phyloP scores from a whole-genome alignment of 2,888 invertebrate species.

The Deilephila porcellus region DNA sequence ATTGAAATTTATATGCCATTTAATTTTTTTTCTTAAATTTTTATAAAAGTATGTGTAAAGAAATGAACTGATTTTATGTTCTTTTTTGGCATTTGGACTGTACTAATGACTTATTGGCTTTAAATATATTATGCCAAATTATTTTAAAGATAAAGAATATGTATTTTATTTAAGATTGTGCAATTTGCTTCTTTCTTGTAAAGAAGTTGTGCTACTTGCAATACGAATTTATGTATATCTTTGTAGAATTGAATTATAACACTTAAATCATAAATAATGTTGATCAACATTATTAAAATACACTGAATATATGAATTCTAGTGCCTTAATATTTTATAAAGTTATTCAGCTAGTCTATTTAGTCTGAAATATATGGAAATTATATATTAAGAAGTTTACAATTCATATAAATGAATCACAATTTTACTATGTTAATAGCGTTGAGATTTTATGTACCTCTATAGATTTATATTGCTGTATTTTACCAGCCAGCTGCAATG shows the following conservation, averaged over 20 bases:
- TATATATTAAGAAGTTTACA: conserved; percentile 23
- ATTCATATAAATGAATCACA: conserved; percentile 36
- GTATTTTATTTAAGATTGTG: neutral
- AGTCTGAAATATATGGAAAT: conserved; percentile 30
- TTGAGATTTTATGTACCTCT: conserved; percentile 46
- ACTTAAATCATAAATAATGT: neutral
- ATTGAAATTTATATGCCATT: neutral
- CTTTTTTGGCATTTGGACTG: neutral
- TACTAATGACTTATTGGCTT: conserved; percentile 9
- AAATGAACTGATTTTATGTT: conserved; percentile 9
- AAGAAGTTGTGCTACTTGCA: neutral
- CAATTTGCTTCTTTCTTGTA: neutral
- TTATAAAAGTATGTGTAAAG: neutral
- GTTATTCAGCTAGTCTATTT: conserved; percentile 32
- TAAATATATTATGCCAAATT: neutral
- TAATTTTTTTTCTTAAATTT: neutral
- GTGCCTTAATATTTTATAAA: conserved; percentile 36
- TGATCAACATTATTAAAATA: neutral
- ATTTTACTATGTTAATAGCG: conserved; percentile 36
- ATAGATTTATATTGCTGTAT: conserved; percentile 31
- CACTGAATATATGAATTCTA: conserved; percentile 13
- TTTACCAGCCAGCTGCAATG: neutral
- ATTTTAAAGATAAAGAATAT: neutral
- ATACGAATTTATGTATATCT: conserved; percentile 5
- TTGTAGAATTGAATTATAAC: neutral